A percentile compares a stretch with the other conserved stretches of the same genome.
Conservation (phyloP, 2,113 vertebrate species). For the Mobula birostris region DNA sequence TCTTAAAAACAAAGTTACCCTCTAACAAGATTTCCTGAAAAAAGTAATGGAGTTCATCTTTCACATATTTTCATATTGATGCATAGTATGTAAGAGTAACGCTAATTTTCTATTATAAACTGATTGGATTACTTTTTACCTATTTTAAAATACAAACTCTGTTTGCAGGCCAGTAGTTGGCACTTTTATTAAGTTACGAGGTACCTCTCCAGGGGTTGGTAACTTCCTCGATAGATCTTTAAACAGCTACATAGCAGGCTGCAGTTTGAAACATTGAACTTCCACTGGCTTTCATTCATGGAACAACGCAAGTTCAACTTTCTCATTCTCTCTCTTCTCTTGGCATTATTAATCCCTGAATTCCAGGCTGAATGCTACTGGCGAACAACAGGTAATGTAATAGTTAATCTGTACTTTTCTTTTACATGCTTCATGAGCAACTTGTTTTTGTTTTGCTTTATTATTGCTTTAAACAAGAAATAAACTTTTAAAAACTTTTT, state of each 20-base stretch:
- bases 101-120: background rate
- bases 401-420: background rate
- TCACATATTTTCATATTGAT: background rate
- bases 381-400: constrained; percentile 72
- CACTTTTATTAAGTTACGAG: background rate
- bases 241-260: background rate
- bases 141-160: background rate
- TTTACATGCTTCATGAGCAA: background rate
- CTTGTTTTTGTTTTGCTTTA: background rate
- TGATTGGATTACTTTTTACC: background rate
- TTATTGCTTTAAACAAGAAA: background rate
- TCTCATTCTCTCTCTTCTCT: background rate
- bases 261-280: too few species aligned
- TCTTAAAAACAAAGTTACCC: background rate
- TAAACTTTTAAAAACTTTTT: background rate
- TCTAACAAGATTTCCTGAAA: background rate
- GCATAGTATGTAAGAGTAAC: background rate
- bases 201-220: background rate
- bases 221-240: background rate
- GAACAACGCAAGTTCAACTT: background rate
- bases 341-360: constrained; percentile 41
- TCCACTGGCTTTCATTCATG: background rate
- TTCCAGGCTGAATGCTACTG: constrained; percentile 79
- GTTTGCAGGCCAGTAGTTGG: background rate
- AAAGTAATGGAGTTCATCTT: background rate